phyloP scores from a whole-genome alignment of 2,797 vertebrate species.

The Sorex maritimensis region DNA sequence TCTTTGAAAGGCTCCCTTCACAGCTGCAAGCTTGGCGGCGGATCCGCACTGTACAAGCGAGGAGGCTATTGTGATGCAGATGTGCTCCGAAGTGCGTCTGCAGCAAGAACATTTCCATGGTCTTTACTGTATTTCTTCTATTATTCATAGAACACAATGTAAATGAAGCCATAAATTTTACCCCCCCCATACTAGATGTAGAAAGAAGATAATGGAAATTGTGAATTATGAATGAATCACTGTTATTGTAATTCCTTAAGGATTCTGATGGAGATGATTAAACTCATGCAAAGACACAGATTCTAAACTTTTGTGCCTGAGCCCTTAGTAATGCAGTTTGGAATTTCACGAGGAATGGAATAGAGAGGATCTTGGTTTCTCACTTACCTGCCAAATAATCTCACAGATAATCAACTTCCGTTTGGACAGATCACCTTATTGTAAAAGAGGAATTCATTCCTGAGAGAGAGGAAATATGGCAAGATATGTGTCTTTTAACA shows the following conservation, averaged over 20 bases:
- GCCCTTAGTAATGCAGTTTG: slow-evolving; percentile 86
- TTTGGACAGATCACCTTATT: slow-evolving; percentile 76
- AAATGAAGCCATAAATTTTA: slow-evolving; percentile 94
- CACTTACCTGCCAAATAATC: slow-evolving; percentile 84
- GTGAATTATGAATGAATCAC: slow-evolving; percentile 95
- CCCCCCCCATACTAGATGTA: slow-evolving; percentile 90
- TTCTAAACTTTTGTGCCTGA: slow-evolving; percentile 87
- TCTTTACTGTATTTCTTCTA: slow-evolving; percentile 93
- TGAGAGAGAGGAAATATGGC: slow-evolving; percentile 51
- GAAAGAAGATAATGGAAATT: slow-evolving; percentile 93
- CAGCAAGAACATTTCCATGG: slow-evolving; percentile 90
- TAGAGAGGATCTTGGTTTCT: slow-evolving; percentile 84
- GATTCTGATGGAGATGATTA: slow-evolving; percentile 91
- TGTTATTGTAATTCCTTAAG: slow-evolving; percentile 93
- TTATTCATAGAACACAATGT: slow-evolving; percentile 94
- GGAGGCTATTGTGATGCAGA: slow-evolving; percentile 90
- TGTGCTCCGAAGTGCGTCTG: slow-evolving; percentile 88
- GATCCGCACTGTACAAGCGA: slow-evolving; percentile 71
- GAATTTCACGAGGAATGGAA: slow-evolving; percentile 88
- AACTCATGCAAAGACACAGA: slow-evolving; percentile 89
- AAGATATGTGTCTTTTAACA: slow-evolving; percentile 78
- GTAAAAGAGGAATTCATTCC: slow-evolving; percentile 72
- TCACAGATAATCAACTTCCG: slow-evolving; percentile 83
- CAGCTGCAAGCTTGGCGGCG: slow-evolving; percentile 89
- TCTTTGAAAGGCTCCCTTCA: slow-evolving; percentile 87